Percentiles rank a stretch among this genome's conserved stretches.
Evolutionary conservation across 2,888 invertebrate genomes (phyloP).

Genomic region (Metacarcinus magister): DNA sequence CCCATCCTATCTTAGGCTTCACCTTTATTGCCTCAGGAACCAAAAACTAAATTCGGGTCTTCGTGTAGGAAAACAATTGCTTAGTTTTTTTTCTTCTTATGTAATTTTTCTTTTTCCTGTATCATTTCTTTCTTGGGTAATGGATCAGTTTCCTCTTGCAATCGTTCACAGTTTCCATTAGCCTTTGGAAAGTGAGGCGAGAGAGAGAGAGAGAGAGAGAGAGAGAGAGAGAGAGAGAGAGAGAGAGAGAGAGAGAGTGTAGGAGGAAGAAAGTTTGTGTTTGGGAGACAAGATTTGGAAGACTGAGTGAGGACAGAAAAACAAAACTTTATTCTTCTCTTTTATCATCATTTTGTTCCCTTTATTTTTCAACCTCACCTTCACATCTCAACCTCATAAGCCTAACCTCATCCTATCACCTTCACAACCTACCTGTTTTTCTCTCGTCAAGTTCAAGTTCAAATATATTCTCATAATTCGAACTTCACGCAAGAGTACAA

Average conservation of each 20-base stretch:
- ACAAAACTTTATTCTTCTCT: not conserved
- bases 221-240: slow-evolving; percentile 39
- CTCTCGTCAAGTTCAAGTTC: not conserved
- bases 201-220: slow-evolving; percentile 39
- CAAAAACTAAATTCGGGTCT: too few species aligned
- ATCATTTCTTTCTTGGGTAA: not conserved
- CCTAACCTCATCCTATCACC: not conserved
- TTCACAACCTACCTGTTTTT: not conserved
- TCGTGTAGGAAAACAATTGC: too few species aligned
- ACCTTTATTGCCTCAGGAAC: too few species aligned
- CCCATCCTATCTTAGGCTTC: too few species aligned
- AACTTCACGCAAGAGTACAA: not conserved
- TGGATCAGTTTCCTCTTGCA: not conserved
- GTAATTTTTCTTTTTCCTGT: too few species aligned
- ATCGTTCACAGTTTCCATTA: not conserved
- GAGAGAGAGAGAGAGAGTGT: not conserved
- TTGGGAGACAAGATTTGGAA: not conserved
- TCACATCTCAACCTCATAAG: not conserved
- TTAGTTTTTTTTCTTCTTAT: too few species aligned
- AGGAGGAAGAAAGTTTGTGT: not conserved
- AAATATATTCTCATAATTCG: not conserved
- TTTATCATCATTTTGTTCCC: not conserved
- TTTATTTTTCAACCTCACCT: not conserved
- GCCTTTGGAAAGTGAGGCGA: not conserved
- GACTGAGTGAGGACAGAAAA: not conserved